Base-by-base conservation (phyloP, 2,113 vertebrate species). In the Stegostoma tigrinum region DNA sequence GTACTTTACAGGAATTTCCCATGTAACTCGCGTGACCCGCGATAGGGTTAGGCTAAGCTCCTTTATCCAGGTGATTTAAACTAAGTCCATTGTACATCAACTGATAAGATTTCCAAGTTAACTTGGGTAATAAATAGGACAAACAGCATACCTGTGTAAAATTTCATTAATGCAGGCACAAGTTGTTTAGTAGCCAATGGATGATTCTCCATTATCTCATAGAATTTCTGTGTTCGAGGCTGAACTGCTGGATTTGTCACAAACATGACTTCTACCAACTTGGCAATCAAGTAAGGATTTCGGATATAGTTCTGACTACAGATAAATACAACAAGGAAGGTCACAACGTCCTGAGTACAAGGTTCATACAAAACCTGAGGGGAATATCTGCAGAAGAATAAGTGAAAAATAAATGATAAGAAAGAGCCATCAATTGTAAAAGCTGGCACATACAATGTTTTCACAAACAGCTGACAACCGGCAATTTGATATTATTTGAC, bases 291-390 rank as follows among this genome's bases (percentile, higher is more conserved):
- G 95, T 99, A 99, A 0, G 99, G 99, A 96, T 99, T 99, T 95
- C 99, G 98, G 98, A 99, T 99, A 97, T 99, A 99, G 97, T 99
- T 99, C 98, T 99, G 99, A 98, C 98, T 99, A 97, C 99, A 99
- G 96, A 99, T 98, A 98, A 99, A 99, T 96, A 99, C 99, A 10
- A 99, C 98, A 38, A 99, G 98, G 97, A 99, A 99, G 96, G 99
- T 99, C 96, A 98, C 98, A 0, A 99, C 97, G 96, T 99, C 99
- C 98, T 99, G 99, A 96, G 99, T 99, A 67, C 99, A 99, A 94
- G 99, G 99, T 98, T 99, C 99, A 48, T 99, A 99, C 96, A 99
- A 98, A 97, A 99, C 99, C 98, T 99, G 99, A 96, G 99, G 99
- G 96, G 98, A 99, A 96, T 99, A 99, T 98, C 99, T 99, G 96